Evolutionary conservation across 2,113 vertebrate species (phyloP).

Genomic region (Lycocorax pyrrhopterus): DNA sequence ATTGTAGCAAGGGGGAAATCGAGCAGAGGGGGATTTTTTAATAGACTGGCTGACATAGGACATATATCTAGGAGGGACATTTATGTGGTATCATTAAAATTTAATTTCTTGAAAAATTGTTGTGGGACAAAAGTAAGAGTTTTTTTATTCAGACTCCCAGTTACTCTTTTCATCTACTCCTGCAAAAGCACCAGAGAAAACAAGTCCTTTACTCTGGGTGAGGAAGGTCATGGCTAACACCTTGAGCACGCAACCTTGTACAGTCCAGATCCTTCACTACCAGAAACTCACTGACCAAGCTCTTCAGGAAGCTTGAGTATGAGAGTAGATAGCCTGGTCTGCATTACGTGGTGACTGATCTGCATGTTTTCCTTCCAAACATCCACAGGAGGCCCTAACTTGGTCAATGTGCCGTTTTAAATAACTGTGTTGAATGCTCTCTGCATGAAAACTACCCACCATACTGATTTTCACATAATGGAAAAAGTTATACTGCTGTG

Average conservation of each 20-base stretch:
- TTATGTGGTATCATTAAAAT: background rate
- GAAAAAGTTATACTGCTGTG: background rate
- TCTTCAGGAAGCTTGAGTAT: background rate
- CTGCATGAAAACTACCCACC: background rate
- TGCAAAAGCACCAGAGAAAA: background rate
- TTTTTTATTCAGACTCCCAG: background rate
- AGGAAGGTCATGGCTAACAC: fast-evolving
- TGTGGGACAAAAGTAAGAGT: background rate
- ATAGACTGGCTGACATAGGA: background rate
- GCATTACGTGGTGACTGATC: background rate
- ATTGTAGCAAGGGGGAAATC: background rate
- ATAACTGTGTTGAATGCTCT: background rate
- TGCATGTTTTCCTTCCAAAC: background rate
- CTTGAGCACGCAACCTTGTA: background rate
- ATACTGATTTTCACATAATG: background rate
- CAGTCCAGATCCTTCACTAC: background rate
- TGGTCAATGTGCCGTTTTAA: background rate
- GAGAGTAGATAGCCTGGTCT: background rate
- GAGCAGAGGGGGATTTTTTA: background rate
- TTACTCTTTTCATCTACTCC: background rate
- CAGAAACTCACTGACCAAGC: background rate
- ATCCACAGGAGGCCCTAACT: background rate
- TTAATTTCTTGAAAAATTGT: background rate
- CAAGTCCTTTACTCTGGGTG: background rate
- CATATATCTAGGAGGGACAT: background rate